Base-by-base conservation (phyloP, 92 coral and sea anemone species). In the Porites rus region DNA sequence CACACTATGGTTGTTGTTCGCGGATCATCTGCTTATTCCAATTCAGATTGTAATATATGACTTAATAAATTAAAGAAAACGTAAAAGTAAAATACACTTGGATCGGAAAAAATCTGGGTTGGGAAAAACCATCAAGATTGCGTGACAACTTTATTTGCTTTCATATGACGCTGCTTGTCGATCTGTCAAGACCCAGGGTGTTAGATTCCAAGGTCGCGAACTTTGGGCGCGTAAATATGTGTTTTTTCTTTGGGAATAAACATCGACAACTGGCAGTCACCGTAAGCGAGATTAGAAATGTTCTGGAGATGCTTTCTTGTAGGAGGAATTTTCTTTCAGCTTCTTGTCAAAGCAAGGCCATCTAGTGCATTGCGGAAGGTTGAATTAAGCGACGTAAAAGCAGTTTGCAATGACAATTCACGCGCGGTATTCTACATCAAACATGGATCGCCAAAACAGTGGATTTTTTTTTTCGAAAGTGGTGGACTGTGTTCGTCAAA, bases 381-480 rank as follows among this genome's bases (percentile, higher is more conserved):
- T 4, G 12, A 21, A 1, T 6, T 85, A 11, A 65, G 28, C 0
- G 14, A 66, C 69, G 20, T 20, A 51, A 84, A 81, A 12, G 93
- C 93, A 0, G 10, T 91, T 54, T 91, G 93, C 64, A 91, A 91
- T 76, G 93, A 91, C 78, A 77, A 87, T 69, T 87, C 93, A 28
- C 79, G 81, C 20, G 93, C 93, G 13, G 83, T 66, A 51, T 77
- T 76, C 65, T 91, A 76, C 59, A 74, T 87, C 77, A 70, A 88
- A 79, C 78, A 11, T 51, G 77, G 31, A 14, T 51, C 82, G 9
- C 16, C 58, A 1, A 67, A 61, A 38, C 82, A 65, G 7, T 91
- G 93, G 93, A 56, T 91, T 60, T 72, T 91, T 77, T 91, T 87
- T 88, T 91, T 91, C 70, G 93, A 91, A 74, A 82, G 93, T 77